phyloP scores from a whole-genome alignment of 2,113 vertebrate genomes.

The Amphiprion ocellaris region DNA sequence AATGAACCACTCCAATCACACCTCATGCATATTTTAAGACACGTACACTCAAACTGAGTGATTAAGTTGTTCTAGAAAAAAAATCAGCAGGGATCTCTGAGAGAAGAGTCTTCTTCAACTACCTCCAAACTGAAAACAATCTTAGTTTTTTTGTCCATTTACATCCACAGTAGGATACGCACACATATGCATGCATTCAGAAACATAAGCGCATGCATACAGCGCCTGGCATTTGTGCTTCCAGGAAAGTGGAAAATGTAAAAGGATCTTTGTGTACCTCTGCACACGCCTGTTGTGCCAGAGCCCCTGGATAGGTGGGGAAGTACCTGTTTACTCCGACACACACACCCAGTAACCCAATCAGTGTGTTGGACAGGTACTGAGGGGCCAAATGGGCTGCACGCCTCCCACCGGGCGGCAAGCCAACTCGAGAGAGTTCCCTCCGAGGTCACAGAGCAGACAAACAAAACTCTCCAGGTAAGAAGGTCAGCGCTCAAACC shows the following conservation, averaged over 20 bases:
- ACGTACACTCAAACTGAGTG: conserved; percentile 3
- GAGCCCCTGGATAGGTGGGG: conserved; percentile 34
- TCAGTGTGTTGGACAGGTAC: conserved; percentile 57
- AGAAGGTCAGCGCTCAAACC: conserved; percentile 26
- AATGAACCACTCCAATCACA: conserved; percentile 35
- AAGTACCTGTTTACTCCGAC: conserved; percentile 64
- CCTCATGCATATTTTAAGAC: conserved; percentile 11
- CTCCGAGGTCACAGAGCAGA: conserved; percentile 42
- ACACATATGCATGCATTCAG: conserved; percentile 15
- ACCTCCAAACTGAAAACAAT: conserved; percentile 3
- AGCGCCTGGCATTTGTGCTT: conserved; percentile 25
- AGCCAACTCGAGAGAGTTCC: conserved; percentile 54
- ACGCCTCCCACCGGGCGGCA: conserved; percentile 15
- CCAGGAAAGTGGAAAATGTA: conserved; percentile 59
- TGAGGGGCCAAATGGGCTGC: conserved; percentile 28
- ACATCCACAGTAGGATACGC: neutral
- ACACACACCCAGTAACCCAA: conserved; percentile 59
- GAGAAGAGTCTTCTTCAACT: neutral
- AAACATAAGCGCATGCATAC: conserved; percentile 3
- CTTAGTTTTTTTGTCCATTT: neutral
- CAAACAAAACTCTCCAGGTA: conserved; percentile 25
- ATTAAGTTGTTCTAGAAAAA: conserved; percentile 3
- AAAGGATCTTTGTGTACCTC: conserved; percentile 68
- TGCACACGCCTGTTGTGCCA: conserved; percentile 39
- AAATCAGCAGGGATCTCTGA: conserved; percentile 7